These are phyloP conservation scores for Acholoe squamosa DNA, from an alignment of 2,888 invertebrate species.

Conservation along the genomic window DNA sequence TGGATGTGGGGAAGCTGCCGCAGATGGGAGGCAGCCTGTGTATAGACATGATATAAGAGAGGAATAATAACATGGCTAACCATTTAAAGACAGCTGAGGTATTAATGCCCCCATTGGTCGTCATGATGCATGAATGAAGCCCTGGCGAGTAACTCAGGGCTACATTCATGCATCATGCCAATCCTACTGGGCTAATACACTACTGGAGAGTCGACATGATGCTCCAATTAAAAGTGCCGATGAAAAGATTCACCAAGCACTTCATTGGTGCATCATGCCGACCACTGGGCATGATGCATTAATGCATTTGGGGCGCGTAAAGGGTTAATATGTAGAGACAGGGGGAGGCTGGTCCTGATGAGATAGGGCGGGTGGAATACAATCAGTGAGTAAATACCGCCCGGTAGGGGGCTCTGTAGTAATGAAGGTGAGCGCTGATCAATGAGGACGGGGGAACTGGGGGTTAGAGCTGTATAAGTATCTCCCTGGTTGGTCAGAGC, in stretches of 20 bases:
- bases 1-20: background rate
- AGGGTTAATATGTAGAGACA: background rate
- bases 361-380: background rate
- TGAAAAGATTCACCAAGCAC: too few species aligned
- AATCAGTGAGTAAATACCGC: background rate
- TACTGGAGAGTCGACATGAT: too few species aligned
- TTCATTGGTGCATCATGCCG: too few species aligned
- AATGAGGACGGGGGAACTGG: background rate
- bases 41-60: background rate
- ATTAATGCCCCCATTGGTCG: too few species aligned
- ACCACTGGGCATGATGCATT: too few species aligned
- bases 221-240: too few species aligned
- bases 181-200: too few species aligned
- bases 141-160: too few species aligned
- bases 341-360: background rate
- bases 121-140: too few species aligned
- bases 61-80: too few species aligned
- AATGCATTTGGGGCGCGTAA: background rate
- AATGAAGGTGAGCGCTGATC: conserved; percentile 3
- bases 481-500: background rate
- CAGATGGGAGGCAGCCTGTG: background rate
- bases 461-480: background rate
- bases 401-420: background rate
- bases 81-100: too few species aligned
- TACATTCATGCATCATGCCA: too few species aligned